Evolutionary conservation across 2,888 invertebrate species (phyloP).

Genomic region (Conchocele bisecta): DNA sequence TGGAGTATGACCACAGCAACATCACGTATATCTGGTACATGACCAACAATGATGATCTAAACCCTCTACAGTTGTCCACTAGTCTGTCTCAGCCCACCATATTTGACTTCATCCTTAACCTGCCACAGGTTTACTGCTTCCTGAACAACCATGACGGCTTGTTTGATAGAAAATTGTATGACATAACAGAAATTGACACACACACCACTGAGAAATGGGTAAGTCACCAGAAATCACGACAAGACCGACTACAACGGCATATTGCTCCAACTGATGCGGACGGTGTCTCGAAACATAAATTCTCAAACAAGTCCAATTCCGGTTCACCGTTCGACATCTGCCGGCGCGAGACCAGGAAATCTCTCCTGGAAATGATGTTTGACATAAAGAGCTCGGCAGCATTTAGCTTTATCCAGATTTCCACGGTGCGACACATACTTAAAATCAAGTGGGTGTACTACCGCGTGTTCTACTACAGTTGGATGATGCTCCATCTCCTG

Average conservation of each 20-base stretch:
- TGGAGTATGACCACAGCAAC: constrained; percentile 55
- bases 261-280: constrained; percentile 46
- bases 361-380: constrained; percentile 69
- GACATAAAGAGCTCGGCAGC: constrained; percentile 58
- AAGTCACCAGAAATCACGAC: constrained; percentile 18
- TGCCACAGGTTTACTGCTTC: constrained; percentile 65
- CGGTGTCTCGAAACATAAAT: constrained; percentile 51
- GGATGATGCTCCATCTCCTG: constrained; percentile 62
- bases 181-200: constrained; percentile 72
- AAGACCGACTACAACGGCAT: constrained; percentile 35
- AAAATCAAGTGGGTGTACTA: constrained; percentile 67
- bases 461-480: constrained; percentile 54
- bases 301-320: constrained; percentile 24
- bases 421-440: constrained; percentile 63
- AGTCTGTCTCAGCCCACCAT: constrained; percentile 56
- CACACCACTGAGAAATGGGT: constrained; percentile 56
- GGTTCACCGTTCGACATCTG: constrained; percentile 35
- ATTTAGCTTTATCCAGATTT: constrained; percentile 63
- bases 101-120: constrained; percentile 66
- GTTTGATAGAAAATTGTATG: constrained; percentile 69
- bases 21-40: constrained; percentile 65
- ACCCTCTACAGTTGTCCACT: constrained; percentile 67
- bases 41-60: constrained; percentile 60
- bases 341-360: constrained; percentile 45
- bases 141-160: constrained; percentile 70